A percentile compares a stretch with the other conserved stretches of the same genome.
Conservation (phyloP, 1,140 invertebrate genomes). For the Akabosia matsudoensis region DNA sequence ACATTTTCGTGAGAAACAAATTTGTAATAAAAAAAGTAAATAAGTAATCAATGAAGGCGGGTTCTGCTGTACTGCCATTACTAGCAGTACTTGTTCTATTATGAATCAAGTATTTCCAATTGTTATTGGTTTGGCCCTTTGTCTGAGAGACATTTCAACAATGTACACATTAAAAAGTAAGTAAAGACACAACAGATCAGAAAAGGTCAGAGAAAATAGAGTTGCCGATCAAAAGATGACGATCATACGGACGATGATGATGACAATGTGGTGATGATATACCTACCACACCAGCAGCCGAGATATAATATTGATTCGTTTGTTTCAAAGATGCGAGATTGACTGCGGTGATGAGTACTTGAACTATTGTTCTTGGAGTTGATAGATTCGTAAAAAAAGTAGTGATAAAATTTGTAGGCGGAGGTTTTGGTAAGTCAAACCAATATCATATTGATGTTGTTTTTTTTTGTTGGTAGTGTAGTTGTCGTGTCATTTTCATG, state of each 20-base stretch:
- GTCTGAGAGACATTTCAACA: background rate
- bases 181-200: too few relatives aligned
- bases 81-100: slow-evolving; percentile 18
- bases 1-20: too few relatives aligned
- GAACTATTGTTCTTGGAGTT: slow-evolving; percentile 20
- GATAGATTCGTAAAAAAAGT: slow-evolving; percentile 9
- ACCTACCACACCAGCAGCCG: background rate
- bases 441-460: slow-evolving; percentile 1
- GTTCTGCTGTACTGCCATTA: too few relatives aligned
- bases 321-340: background rate
- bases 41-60: slow-evolving; percentile 13
- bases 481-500: background rate
- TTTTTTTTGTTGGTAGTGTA: slow-evolving; percentile 6
- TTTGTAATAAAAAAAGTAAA: background rate
- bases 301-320: background rate
- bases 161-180: slow-evolving; percentile 4
- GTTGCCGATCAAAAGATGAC: background rate
- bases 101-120: slow-evolving; percentile 8
- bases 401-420: slow-evolving; percentile 22
- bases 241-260: too few relatives aligned
- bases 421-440: slow-evolving; percentile 10
- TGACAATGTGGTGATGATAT: background rate
- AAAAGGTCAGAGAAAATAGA: too few relatives aligned
- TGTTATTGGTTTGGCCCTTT: slow-evolving; percentile 6
- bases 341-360: slow-evolving; percentile 6